These are phyloP conservation scores for Micromussa lordhowensis DNA, from an alignment of 92 coral and sea anemone species.

Conservation along the genomic window DNA sequence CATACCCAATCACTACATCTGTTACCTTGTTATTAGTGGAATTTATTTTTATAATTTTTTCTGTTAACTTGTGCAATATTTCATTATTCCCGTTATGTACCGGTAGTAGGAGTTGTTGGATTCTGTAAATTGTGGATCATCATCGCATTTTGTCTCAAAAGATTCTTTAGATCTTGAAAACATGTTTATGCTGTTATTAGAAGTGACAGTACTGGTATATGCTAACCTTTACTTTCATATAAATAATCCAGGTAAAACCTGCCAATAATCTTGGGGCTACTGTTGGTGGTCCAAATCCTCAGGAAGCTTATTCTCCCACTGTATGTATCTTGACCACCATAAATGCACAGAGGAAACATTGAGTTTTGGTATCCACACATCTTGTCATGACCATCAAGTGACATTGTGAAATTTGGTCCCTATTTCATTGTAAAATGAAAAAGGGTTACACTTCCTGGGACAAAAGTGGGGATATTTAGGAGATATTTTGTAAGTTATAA, in stretches of 20 bases:
- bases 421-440: slow-evolving; percentile 28
- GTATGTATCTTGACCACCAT: slow-evolving; percentile 72
- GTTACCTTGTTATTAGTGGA: too few species aligned
- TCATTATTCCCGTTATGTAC: too few species aligned
- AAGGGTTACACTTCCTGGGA: too few species aligned
- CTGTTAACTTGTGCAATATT: too few species aligned
- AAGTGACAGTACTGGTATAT: too few species aligned
- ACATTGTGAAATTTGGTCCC: slow-evolving; percentile 63
- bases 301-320: slow-evolving; percentile 66
- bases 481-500: slow-evolving; percentile 8
- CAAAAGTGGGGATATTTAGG: slow-evolving; percentile 25
- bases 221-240: slow-evolving; percentile 46
- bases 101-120: too few species aligned
- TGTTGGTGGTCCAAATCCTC: slow-evolving; percentile 73
- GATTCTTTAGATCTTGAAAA: too few species aligned
- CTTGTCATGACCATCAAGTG: slow-evolving; percentile 81
- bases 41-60: too few species aligned
- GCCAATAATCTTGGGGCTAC: slow-evolving; percentile 68
- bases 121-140: too few species aligned
- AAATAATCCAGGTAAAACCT: slow-evolving; percentile 74
- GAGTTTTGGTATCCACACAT: slow-evolving; percentile 81
- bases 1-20: too few species aligned
- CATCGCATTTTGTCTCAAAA: too few species aligned
- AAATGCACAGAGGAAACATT: slow-evolving; percentile 75
- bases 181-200: too few species aligned